Conservation (phyloP, 2,113 vertebrate species). For the Scolopax mira region DNA sequence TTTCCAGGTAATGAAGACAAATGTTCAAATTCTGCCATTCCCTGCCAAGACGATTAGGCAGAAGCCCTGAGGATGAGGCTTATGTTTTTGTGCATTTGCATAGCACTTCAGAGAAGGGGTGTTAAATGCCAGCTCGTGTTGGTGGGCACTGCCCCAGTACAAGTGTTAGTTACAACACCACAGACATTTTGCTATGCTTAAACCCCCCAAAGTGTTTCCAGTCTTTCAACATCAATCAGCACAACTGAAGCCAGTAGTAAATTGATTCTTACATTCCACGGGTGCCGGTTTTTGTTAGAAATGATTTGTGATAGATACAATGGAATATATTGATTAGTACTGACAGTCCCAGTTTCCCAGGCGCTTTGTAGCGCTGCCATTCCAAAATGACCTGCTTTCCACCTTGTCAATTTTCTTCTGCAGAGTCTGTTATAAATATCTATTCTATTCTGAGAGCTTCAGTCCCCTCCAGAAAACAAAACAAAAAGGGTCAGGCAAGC, state of each 20-base stretch:
- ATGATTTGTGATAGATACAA: conserved; percentile 58
- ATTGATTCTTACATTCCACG: conserved; percentile 50
- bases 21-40: background rate
- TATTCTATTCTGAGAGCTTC: conserved; percentile 26
- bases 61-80: background rate
- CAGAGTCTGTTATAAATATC: conserved; percentile 29
- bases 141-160: background rate
- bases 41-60: background rate
- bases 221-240: conserved; percentile 52
- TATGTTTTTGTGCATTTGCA: background rate
- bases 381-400: conserved; percentile 60
- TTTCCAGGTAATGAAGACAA: conserved; percentile 23
- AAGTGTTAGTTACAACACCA: background rate
- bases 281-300: conserved; percentile 47
- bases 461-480: conserved; percentile 33
- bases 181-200: background rate
- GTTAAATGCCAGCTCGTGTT: background rate
- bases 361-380: conserved; percentile 19
- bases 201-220: conserved; percentile 32
- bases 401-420: conserved; percentile 62
- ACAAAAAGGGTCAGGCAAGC: conserved; percentile 26
- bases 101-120: background rate
- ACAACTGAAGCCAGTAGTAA: conserved; percentile 32
- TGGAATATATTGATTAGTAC: conserved; percentile 66
- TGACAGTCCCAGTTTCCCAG: conserved; percentile 65